Evolutionary conservation across 2,888 invertebrate species (phyloP).

Genomic region (Thymelicus acteon): DNA sequence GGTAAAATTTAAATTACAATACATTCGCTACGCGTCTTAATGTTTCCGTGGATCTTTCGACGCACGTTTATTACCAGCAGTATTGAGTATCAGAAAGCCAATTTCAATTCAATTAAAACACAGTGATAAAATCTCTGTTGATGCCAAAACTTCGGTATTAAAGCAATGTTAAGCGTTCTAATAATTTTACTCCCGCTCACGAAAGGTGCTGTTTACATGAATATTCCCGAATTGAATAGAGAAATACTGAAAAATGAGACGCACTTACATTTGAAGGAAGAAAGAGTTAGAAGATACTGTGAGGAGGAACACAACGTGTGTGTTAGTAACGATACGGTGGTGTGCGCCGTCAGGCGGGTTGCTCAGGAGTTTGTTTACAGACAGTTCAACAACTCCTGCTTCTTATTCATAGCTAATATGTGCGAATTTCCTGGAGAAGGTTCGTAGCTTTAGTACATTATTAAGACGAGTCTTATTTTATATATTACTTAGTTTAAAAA

Average conservation of each 20-base stretch:
- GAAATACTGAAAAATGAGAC: slow-evolving; percentile 12
- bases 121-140: background rate
- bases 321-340: background rate
- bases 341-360: slow-evolving; percentile 51
- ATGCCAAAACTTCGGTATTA: background rate
- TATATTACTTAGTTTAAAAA: no score
- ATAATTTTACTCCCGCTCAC: background rate
- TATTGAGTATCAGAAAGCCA: background rate
- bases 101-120: background rate
- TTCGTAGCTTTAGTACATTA: slow-evolving; percentile 42
- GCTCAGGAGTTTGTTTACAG: slow-evolving; percentile 46
- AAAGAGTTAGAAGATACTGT: slow-evolving; percentile 51
- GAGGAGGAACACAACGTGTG: slow-evolving; percentile 36
- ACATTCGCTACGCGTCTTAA: no score
- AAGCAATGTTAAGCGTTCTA: background rate
- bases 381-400: slow-evolving; percentile 62
- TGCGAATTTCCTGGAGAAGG: slow-evolving; percentile 62
- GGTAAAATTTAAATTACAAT: no score
- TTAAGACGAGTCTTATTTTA: no score
- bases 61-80: no score
- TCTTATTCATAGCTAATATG: slow-evolving; percentile 64
- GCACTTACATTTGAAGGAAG: slow-evolving; percentile 49
- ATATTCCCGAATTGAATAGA: slow-evolving; percentile 6
- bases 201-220: background rate
- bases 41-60: no score